phyloP scores from a whole-genome alignment of 2,888 invertebrate species.

The Yponomeuta malinellus region DNA sequence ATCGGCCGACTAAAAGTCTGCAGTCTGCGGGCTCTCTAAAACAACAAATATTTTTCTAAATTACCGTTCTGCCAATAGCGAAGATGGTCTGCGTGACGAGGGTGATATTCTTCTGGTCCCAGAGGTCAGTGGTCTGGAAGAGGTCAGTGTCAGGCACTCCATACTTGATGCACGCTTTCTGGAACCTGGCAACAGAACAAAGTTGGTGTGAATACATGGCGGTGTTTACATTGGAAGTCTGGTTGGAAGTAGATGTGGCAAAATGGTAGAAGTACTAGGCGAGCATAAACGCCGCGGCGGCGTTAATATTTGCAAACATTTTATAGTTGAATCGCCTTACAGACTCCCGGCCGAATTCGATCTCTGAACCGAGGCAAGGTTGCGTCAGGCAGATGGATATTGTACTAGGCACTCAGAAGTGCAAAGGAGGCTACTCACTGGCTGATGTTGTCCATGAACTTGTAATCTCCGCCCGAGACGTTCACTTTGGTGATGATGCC shows the following conservation, averaged over 20 bases:
- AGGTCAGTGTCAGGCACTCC: slow-evolving; percentile 91
- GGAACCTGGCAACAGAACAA: slow-evolving; percentile 77
- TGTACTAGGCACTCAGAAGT: background rate
- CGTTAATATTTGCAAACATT: background rate
- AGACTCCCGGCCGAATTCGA: background rate
- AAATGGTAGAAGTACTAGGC: slow-evolving; percentile 1
- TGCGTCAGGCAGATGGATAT: slow-evolving; percentile 2
- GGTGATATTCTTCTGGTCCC: slow-evolving; percentile 92
- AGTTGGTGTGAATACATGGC: background rate
- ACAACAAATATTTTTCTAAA: no score
- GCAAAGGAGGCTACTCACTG: slow-evolving; percentile 77
- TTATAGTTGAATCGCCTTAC: background rate
- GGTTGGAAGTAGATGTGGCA: background rate
- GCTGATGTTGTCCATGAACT: slow-evolving; percentile 96
- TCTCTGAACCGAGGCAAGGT: background rate
- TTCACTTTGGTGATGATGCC: slow-evolving; percentile 91
- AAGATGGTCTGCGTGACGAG: slow-evolving; percentile 91
- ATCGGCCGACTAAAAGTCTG: no score
- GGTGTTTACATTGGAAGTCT: background rate
- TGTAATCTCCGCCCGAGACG: slow-evolving; percentile 91
- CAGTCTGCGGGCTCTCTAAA: no score
- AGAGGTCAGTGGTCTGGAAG: slow-evolving; percentile 94
- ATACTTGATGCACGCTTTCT: slow-evolving; percentile 86
- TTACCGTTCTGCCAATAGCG: slow-evolving; percentile 90
- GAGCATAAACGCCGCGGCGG: background rate